Percentiles rank a stretch among this genome's conserved stretches.
Evolutionary conservation across 2,888 invertebrate genomes (phyloP).

Genomic region (Sesamia inferens): DNA sequence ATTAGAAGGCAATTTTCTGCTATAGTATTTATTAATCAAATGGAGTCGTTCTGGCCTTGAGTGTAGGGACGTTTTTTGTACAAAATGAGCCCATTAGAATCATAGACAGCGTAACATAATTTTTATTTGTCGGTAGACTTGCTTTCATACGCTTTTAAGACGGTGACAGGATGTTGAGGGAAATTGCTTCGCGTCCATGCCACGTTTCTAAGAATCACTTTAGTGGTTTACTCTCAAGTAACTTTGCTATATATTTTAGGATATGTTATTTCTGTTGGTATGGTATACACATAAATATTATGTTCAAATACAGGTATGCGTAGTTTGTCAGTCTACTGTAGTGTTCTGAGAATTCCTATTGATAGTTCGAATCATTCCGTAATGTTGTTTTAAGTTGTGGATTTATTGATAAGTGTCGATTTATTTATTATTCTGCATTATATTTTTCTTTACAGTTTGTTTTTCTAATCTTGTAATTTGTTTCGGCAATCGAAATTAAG

Average conservation of each 20-base stretch:
- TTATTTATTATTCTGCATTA: conserved; percentile 14
- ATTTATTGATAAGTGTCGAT: conserved; percentile 5
- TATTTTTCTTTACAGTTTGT: background rate
- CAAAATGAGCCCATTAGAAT: conserved; percentile 36
- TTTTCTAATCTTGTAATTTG: conserved; percentile 35
- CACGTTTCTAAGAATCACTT: conserved; percentile 38
- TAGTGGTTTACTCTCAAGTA: conserved; percentile 42
- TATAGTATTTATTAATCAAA: conserved; percentile 30
- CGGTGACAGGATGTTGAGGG: conserved; percentile 42
- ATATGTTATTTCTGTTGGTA: conserved; percentile 41
- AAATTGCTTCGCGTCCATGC: conserved; percentile 28
- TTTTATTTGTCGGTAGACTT: conserved; percentile 48
- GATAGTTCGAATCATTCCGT: conserved; percentile 34
- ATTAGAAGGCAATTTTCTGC: conserved; percentile 27
- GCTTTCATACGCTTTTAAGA: conserved; percentile 48
- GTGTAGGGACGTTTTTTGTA: conserved; percentile 18
- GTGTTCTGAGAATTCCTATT: conserved; percentile 40
- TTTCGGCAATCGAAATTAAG: conserved; percentile 3
- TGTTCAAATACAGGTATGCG: conserved; percentile 2
- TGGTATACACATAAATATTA: conserved; percentile 12
- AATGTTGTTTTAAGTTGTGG: conserved; percentile 35
- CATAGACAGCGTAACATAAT: conserved; percentile 13
- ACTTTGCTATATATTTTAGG: conserved; percentile 36
- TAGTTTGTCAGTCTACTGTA: conserved; percentile 26
- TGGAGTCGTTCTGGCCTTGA: conserved; percentile 26